Evolutionary conservation across 1,140 invertebrate species (phyloP).

Genomic region (Macrocentrus cingulum): DNA sequence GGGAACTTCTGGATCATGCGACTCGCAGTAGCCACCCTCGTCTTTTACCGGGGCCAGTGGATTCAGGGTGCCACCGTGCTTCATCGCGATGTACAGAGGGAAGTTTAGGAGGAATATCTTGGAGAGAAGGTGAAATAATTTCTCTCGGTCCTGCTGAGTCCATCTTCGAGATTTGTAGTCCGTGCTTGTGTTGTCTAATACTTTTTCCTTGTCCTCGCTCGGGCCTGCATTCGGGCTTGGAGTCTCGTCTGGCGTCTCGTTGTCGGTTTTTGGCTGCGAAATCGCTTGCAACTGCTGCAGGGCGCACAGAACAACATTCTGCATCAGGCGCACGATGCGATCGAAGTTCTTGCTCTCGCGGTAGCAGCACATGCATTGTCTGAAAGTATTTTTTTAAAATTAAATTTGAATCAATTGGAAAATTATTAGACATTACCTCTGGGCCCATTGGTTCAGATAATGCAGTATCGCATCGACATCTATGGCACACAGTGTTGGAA

Average conservation of each 20-base stretch:
- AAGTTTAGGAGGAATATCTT: slow-evolving; percentile 87
- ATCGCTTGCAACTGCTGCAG: slow-evolving; percentile 75
- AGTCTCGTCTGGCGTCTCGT: slow-evolving; percentile 10
- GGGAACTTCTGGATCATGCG: slow-evolving; percentile 90
- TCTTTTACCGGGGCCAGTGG: slow-evolving; percentile 54
- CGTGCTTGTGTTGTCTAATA: slow-evolving; percentile 23
- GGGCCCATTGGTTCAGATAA: slow-evolving; percentile 57
- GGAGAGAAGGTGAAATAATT: slow-evolving; percentile 74
- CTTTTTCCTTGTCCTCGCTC: slow-evolving; percentile 35
- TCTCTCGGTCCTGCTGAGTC: slow-evolving; percentile 76
- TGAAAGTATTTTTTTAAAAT: slow-evolving; percentile 47
- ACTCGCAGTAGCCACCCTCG: slow-evolving; percentile 75
- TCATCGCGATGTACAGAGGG: slow-evolving; percentile 89
- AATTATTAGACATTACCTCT: slow-evolving; percentile 41
- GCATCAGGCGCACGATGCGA: slow-evolving; percentile 81
- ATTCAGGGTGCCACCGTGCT: slow-evolving; percentile 65
- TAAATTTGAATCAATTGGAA: background rate
- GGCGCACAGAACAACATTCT: slow-evolving; percentile 75
- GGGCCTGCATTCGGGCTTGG: background rate
- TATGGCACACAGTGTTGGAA: slow-evolving; percentile 42
- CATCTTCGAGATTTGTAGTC: slow-evolving; percentile 52
- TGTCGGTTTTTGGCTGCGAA: slow-evolving; percentile 50
- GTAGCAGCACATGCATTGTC: slow-evolving; percentile 91
- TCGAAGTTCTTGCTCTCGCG: slow-evolving; percentile 88
- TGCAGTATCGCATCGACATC: slow-evolving; percentile 55